Base-by-base conservation (phyloP, 1,140 invertebrate species). In the Nymphalis io region DNA sequence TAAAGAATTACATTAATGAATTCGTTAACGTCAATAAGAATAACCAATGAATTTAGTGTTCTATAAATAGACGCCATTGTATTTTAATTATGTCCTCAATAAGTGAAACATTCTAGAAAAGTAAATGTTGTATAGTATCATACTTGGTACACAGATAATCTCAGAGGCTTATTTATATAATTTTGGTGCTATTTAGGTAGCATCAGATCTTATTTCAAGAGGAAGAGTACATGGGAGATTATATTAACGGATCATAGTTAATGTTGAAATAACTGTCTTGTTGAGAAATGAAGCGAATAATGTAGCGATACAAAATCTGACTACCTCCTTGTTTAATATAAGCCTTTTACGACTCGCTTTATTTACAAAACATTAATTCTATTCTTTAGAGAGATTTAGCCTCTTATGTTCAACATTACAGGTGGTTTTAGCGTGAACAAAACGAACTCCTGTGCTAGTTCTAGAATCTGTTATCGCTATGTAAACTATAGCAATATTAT, bases 331-430 rank as follows among this genome's bases (percentile, higher is more conserved):
- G 60, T 63, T 63, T 53, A 46, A 51, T 38, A 63, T 51, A 61
- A 63, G 46, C 27, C 60, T 63, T 63, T 63, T 63, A 63, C 46
- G 60, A 51, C 60, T 63, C 15, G 60, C 60, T 16, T 51, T 63
- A 63, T 63, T 63, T 63, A 63, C 44, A 51, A 63, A 63, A 63
- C 60, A 63, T 23, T n/a, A 33, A 39, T 6, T 51, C 12, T 5
- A 55, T 5, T 55, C 0, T 46, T 10, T n/a, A 33, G 6, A 33
- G n/a, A 6, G 42, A 38, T 18, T 18, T 51, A n/a, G 27, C 27
- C 46, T 53, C 51, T 51, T 10, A 18, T 13, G 27, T 23, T n/a
- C 33, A 13, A 48, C 18, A 18, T 38, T 53, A 63, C 18, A 38
- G 44, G 10, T 13, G 27, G 16, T 51, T 20, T 2, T 63, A 15